Base-by-base conservation (phyloP, 2,888 invertebrate species). In the Adelognathus sp. region DNA sequence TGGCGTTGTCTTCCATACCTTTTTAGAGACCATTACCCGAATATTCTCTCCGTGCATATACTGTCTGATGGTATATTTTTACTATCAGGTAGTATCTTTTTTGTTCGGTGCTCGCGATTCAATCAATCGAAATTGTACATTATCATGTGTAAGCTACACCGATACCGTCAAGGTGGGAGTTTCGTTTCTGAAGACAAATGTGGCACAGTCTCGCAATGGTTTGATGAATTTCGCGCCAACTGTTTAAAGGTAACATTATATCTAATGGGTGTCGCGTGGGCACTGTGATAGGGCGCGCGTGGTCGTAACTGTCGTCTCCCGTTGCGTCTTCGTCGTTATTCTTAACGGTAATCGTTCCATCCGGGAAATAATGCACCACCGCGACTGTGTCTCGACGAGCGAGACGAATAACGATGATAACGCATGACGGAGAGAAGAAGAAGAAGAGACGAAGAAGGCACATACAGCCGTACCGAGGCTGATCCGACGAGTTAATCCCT, bases 221-320 rank as follows among this genome's bases (percentile, higher is more conserved):
- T n/a, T 11, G 21, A 69, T 46, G 58, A 69, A 56, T 69, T 67
- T 74, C 39, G 41, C 14, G 50, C 58, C 67, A 67, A 66, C 64
- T 66, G 54, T 83, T 86, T 83, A 78, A 87, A 86, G 83, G 81
- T 81, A 79, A 82, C 83, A 87, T 87, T 87, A 81, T 61, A 50
- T 67, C 75, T 86, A 88, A 88, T 88, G 83, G 86, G 84, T 85
- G 85, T 83, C 86, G 88, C 86, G 88, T 88, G 88, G 88, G 88
- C 80, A 81, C 64, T 69, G 76, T 82, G 84, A 86, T 86, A 86
- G 85, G 85, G 86, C 84, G 83, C 87, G 87, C 88, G 88, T 88
- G 87, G 88, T 88, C 85, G 85, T 88, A 76, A 73, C 72, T 64
- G 67, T 60, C 60, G 72, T 61, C 72, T 76, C 58, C 60, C 66